A percentile compares a stretch with the other conserved stretches of the same genome.
Evolutionary conservation across 2,113 vertebrate species (phyloP).

Genomic region (Ageneiosus marmoratus): DNA sequence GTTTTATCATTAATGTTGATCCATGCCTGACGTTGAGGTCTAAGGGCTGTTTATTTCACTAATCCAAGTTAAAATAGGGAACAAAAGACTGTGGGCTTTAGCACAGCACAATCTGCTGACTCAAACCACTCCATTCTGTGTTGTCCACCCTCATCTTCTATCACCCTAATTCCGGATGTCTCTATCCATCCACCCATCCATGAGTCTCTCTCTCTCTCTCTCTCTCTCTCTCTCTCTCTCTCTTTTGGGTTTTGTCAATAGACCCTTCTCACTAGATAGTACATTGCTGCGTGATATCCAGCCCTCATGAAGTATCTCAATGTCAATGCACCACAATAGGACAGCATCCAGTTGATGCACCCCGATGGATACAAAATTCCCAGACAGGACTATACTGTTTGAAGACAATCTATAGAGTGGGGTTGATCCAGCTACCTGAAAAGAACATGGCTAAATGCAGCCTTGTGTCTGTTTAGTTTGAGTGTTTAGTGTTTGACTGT

Average conservation of each 20-base stretch:
- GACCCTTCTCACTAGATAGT: neutral
- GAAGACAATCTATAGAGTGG: neutral
- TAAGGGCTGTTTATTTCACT: conserved; percentile 62
- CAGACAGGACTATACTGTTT: neutral
- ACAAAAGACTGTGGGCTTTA: conserved; percentile 74
- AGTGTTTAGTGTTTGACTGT: conserved; percentile 21
- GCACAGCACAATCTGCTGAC: conserved; percentile 77
- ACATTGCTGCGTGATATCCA: neutral
- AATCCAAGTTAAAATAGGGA: conserved; percentile 62
- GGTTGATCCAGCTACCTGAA: neutral
- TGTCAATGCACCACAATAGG: neutral
- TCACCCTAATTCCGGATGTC: neutral
- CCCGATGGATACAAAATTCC: neutral
- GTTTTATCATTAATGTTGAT: conserved; percentile 44
- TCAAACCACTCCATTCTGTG: conserved; percentile 65
- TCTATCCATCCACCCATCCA: conserved; percentile 5
- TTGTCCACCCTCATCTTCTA: conserved; percentile 32
- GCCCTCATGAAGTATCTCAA: neutral
- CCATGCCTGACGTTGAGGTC: conserved; percentile 63
- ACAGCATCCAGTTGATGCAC: neutral
- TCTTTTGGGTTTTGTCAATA: too few species aligned
- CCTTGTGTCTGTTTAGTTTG: conserved; percentile 18
- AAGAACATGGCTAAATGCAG: neutral
- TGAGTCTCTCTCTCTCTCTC: neutral
- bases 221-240: neutral